Evolutionary conservation across 2,797 vertebrate species (phyloP).

Genomic region (Strix occidentalis): DNA sequence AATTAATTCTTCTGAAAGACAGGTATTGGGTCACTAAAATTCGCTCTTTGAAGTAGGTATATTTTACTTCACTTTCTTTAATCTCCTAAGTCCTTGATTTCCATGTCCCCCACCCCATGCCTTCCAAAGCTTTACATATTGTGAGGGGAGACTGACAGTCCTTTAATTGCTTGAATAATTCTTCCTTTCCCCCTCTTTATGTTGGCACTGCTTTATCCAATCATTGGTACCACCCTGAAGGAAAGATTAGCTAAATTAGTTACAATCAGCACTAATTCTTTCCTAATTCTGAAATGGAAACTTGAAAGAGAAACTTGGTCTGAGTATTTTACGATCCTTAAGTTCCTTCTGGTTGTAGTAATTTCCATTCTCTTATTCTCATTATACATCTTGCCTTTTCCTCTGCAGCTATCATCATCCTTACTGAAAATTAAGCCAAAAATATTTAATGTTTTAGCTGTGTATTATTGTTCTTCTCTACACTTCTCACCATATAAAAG

Average conservation of each 20-base stretch:
- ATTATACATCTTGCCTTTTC: background rate
- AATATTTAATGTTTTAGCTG: background rate
- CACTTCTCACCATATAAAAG: background rate
- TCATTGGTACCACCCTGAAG: background rate
- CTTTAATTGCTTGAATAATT: background rate
- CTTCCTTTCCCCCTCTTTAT: background rate
- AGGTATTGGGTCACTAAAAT: background rate
- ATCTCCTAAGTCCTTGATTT: background rate
- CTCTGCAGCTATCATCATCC: background rate
- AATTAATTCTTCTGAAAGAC: background rate
- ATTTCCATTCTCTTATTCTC: constrained; percentile 15
- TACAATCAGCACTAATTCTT: background rate
- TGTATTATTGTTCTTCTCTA: background rate
- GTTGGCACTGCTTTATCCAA: background rate
- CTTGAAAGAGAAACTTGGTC: background rate
- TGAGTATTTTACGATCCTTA: background rate
- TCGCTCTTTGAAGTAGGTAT: background rate
- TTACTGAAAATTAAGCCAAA: background rate
- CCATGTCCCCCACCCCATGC: background rate
- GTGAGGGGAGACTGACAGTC: background rate
- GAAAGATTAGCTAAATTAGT: constrained; percentile 21
- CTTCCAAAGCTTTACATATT: background rate
- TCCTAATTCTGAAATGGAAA: background rate
- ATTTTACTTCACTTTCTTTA: background rate
- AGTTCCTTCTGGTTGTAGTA: background rate